Conservation (phyloP, 2,113 vertebrate genomes). For the pig (Sus scrofa) region DNA sequence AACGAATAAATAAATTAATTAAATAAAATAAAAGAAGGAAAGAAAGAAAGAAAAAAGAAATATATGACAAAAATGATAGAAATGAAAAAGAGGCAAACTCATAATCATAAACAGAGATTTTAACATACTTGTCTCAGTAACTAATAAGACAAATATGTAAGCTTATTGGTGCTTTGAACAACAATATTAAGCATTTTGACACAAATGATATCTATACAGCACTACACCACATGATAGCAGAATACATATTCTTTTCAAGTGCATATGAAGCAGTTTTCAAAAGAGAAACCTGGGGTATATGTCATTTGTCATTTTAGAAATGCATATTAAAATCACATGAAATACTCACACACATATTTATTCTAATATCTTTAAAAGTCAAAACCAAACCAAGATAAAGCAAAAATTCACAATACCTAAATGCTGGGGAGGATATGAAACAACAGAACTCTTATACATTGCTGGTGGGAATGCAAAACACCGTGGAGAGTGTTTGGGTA, state of each 20-base stretch:
- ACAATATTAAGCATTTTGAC: not conserved
- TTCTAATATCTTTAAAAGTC: not conserved
- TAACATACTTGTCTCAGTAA: not conserved
- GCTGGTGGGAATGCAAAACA: not conserved
- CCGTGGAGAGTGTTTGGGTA: not conserved
- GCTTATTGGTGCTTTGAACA: not conserved
- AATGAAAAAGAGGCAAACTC: not conserved
- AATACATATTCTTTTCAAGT: not conserved
- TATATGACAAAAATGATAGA: not conserved
- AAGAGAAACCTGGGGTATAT: not conserved
- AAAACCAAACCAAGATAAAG: not conserved
- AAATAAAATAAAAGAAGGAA: not conserved
- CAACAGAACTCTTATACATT: not conserved
- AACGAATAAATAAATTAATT: too few relatives aligned
- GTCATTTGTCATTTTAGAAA: not conserved
- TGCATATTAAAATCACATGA: not conserved
- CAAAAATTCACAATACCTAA: not conserved
- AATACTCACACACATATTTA: not conserved
- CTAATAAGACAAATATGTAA: not conserved
- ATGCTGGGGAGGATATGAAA: not conserved
- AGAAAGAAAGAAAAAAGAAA: not conserved
- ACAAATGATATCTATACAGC: not conserved
- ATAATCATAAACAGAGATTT: not conserved
- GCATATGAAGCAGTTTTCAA: not conserved
- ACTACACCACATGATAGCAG: not conserved